Conservation (phyloP, 2,888 invertebrate genomes). For the Cyaniris semiargus region DNA sequence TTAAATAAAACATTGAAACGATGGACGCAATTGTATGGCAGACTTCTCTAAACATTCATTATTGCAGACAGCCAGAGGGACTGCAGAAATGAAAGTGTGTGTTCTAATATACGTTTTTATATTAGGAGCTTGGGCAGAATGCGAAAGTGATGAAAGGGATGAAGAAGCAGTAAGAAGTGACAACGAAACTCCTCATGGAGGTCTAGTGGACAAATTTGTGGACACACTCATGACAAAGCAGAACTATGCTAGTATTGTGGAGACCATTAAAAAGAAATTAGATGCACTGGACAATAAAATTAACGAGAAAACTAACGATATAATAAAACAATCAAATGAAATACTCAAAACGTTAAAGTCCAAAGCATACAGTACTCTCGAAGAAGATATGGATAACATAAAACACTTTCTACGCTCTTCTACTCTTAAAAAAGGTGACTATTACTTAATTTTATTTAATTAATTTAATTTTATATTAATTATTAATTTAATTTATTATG, state of each 20-base stretch:
- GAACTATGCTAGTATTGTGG: slow-evolving; percentile 63
- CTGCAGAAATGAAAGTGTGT: neutral
- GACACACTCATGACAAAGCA: slow-evolving; percentile 66
- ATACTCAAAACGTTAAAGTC: slow-evolving; percentile 52
- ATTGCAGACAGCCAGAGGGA: neutral
- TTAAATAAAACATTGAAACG: slow-evolving; percentile 18
- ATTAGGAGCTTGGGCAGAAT: slow-evolving; percentile 32
- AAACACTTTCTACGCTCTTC: slow-evolving; percentile 47
- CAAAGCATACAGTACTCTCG: slow-evolving; percentile 47
- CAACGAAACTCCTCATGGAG: slow-evolving; percentile 40
- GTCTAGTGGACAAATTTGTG: slow-evolving; percentile 60
- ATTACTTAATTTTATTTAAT: neutral
- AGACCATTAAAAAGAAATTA: slow-evolving; percentile 59
- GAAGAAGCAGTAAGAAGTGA: slow-evolving; percentile 32
- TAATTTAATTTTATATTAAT: no score
- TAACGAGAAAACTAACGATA: slow-evolving; percentile 59
- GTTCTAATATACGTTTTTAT: slow-evolving; percentile 30
- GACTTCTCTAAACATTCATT: slow-evolving; percentile 8
- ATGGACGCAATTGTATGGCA: neutral
- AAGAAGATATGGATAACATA: slow-evolving; percentile 54
- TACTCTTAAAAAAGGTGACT: slow-evolving; percentile 48
- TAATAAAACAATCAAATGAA: slow-evolving; percentile 62
- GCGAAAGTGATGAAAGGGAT: neutral
- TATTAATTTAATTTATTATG: no score
- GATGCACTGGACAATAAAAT: slow-evolving; percentile 58